Evolutionary conservation across 2,797 vertebrate species (phyloP), one percentile per base, ranked within the genome.

Genomic region (Poeciliopsis infans): DNA sequence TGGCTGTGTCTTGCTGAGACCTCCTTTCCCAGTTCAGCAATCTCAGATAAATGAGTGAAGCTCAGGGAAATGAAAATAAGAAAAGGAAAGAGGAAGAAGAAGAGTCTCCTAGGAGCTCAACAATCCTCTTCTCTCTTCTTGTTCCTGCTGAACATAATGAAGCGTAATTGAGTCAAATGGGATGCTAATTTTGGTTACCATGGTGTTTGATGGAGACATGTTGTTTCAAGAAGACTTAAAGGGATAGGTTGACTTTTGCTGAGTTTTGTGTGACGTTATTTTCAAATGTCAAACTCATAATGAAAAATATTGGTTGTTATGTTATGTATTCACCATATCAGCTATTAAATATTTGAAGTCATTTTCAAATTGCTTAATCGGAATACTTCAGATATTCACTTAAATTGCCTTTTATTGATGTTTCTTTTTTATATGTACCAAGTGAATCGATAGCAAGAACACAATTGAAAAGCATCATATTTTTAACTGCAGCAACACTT

Each of bases 91-190:
- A 84, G 69, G 75, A 84, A 46, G 53, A 70, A 31, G 80, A 70
- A 31, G 80, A 74, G 72, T 76, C 76, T 86, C 79, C 72, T 53
- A 68, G 25, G 81, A 81, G 81, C 81, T 81, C 36, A 76, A 49
- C 78, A 79, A 69, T 79, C 75, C 72, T 86, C 55, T 79, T 80
- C 43, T 79, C 81, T 74, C 41, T 55, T 46, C 70, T 79, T 80
- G 78, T 66, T 89, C 87, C 78, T 49, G 74, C 72, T 73, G 73
- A 89, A 79, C 83, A 83, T 89, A 88, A 90, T 90, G 51, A 88
- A 74, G 81, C 57, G 39, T 89, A 90, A 92, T 89, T 88, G 83
- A 85, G 83, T 79, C 85, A 86, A 88, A 91, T 89, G 46, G 39
- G 78, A 79, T 77, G 79, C 76, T 87, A 72, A 88, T 87, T 83